Base-by-base conservation (phyloP, 2,888 invertebrate species). In the Stegophylla sp. region DNA sequence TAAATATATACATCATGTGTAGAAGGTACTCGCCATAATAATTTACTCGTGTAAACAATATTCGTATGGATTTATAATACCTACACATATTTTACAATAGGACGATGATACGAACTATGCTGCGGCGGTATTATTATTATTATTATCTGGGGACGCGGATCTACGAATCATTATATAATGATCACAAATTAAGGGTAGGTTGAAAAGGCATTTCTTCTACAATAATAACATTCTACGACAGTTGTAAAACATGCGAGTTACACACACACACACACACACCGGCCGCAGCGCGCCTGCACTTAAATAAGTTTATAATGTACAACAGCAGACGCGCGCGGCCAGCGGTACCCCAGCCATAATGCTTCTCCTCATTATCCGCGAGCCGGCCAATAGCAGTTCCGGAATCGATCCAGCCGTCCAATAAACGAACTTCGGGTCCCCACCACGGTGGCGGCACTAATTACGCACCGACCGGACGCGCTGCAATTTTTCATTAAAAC, bases 401-500 rank as follows among this genome's bases (percentile, higher is more conserved):
- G 71, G 71, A 48, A 71, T 61, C 71, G 45, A 34, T 43, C 12
- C 66, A 59, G 77, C 59, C 77, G 79, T 51, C 79, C 79, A 79
- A 71, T 71, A 61, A 34, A 71, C 69, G 56, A 69, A 69, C 77
- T 67, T 69, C 59, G 45, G 69, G 67, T 67, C 69, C 79, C 77
- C 79, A 56, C 79, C 61, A 51, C 51, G 13, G 51, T 10, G 34
- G 63, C 20, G 34, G 48, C 66, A 69, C 69, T 79, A 79, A 79
- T 79, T 79, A 79, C 69, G 48, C 45, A 41, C 23, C 69, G 69
- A 69, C 74, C 74, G 74, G 77, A 77, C 67, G 59, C 41, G 79
- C 69, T 34, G 79, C 69, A n/a, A 79, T 71, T 79, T 79, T 79
- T 71, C 79, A 79, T 79, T 79, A 71, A 45, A 45, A 66, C 66